Evolutionary conservation across 2,888 invertebrate genomes (phyloP).

Genomic region (Pelosia muscerda): DNA sequence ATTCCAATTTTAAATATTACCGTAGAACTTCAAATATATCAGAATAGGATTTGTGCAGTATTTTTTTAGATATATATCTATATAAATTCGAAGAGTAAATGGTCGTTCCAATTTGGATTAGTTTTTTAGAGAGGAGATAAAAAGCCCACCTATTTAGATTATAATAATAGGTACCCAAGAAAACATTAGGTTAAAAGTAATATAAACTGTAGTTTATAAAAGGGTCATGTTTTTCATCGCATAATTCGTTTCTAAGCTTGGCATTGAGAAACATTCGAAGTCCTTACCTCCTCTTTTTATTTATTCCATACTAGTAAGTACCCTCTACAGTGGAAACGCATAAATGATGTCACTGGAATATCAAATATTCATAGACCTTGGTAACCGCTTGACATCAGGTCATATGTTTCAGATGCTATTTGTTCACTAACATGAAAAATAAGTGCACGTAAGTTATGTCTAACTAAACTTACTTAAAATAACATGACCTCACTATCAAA

Average conservation of each 20-base stretch:
- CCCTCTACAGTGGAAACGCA: neutral
- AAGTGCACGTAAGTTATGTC: neutral
- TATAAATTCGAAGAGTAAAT: neutral
- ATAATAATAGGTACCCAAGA: neutral
- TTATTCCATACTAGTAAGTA: neutral
- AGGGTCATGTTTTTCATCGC: neutral
- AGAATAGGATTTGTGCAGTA: too few species aligned
- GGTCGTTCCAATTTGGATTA: neutral
- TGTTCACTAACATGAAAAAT: neutral
- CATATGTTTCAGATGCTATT: too few species aligned
- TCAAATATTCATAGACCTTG: too few species aligned
- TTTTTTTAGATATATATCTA: too few species aligned
- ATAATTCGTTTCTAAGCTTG: too few species aligned
- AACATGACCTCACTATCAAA: neutral
- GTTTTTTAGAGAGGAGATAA: neutral
- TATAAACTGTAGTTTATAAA: too few species aligned
- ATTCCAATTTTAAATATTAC: neutral
- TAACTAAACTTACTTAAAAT: neutral
- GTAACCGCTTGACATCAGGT: too few species aligned
- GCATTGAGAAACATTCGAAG: neutral
- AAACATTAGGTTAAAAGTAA: too few species aligned
- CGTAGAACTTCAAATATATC: neutral
- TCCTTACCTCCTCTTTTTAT: neutral
- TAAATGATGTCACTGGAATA: too few species aligned
- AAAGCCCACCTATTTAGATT: neutral